Base-by-base conservation (phyloP, 2,797 vertebrate species). In the Anas acuta region DNA sequence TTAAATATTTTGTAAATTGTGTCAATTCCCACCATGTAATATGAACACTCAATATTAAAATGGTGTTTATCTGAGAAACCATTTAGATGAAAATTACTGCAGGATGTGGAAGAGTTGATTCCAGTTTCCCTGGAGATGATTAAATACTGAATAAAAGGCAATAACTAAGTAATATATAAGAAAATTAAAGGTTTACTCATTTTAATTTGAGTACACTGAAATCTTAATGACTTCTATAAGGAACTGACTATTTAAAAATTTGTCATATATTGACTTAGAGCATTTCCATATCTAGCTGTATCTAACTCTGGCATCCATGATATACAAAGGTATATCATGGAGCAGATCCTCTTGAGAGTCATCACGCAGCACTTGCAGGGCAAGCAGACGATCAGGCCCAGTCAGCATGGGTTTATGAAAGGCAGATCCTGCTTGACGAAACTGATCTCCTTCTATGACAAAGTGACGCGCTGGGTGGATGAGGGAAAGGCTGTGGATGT, bases 21-120 rank as follows among this genome's bases (percentile, higher is more conserved):
- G 51, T 66, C 56, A 80, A 83, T 66, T 86, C 61, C 37, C 10
- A 53, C 35, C 1, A 2, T 53, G 53, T 66, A 47, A 25, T 51
- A 69, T 41, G 33, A 92, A 26, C 16, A 70, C 51, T 89, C 19
- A 51, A 69, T 89, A 89, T 82, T 71, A 61, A 95, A 90, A 9
- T 33, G 21, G 7, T 67, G 5, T 78, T 92, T 84, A 75, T 28
- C 73, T 80, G 30, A 74, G 72, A 79, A 84, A 74, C 11, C 8
- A 39, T 32, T 82, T 66, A 87, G 82, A 69, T 58, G 5, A 77
- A 67, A 95, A 83, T 13, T 83, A 3, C 33, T 47, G 12, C 19
- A 91, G 78, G 18, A 67, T 45, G 6, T 67, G 25, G 8, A n/a
- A 77, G 14, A 90, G 30, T 13, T 65, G 51, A 74, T 84, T 88